A percentile compares a stretch with the other conserved stretches of the same genome.
These are phyloP conservation scores for Helarctos malayanus DNA, from an alignment of 2,797 vertebrate species.

Conservation along the genomic window DNA sequence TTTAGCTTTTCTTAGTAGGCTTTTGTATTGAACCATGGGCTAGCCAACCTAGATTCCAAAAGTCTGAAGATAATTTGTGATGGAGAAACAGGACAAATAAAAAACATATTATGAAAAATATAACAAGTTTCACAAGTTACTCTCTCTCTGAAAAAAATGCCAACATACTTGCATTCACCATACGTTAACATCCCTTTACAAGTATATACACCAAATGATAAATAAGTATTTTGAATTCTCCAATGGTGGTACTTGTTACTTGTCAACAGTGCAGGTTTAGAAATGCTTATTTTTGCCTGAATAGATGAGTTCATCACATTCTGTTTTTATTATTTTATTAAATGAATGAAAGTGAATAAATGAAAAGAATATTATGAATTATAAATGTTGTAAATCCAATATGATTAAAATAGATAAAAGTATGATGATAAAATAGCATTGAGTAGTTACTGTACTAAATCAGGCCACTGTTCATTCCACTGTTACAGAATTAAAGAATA, in stretches of 20 bases:
- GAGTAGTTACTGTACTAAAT: background rate
- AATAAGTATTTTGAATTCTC: background rate
- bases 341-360: conserved; percentile 14
- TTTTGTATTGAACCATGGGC: background rate
- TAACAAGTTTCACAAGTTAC: conserved; percentile 17
- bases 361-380: background rate
- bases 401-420: conserved; percentile 10
- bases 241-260: background rate
- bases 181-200: background rate
- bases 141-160: background rate
- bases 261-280: background rate
- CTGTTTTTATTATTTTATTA: background rate
- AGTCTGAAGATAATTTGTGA: conserved; percentile 16
- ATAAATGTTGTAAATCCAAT: background rate
- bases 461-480: background rate
- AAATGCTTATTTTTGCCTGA: background rate
- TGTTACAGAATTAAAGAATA: background rate
- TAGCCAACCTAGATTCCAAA: background rate
- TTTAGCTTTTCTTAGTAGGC: background rate
- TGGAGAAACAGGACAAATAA: background rate
- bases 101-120: conserved; percentile 5
- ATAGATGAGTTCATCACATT: background rate
- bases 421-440: conserved; percentile 4
- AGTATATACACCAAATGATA: background rate
- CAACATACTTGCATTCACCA: background rate